Percentiles rank a stretch among this genome's conserved stretches.
Conservation (phyloP, 2,113 vertebrate species). For the Heterocephalus glaber region DNA sequence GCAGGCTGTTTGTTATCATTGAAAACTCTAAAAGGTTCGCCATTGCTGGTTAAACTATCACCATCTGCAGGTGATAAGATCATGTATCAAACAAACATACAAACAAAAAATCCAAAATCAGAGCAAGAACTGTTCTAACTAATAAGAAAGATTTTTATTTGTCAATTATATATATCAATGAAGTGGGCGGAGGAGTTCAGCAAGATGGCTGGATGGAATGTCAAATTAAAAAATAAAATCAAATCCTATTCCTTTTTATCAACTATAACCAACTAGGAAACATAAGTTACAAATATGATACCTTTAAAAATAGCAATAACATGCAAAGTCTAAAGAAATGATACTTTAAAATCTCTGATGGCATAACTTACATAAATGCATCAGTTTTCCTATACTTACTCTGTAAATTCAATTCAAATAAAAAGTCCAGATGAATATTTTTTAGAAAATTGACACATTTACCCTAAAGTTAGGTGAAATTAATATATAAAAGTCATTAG, state of each 20-base stretch:
- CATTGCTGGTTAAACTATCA: neutral
- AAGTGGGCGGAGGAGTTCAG: neutral
- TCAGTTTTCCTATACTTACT: neutral
- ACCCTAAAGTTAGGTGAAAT: neutral
- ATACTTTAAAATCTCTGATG: neutral
- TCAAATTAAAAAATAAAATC: conserved; percentile 1
- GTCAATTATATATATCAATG: neutral
- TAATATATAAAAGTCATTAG: neutral
- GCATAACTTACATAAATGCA: neutral
- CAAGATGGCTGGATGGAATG: neutral
- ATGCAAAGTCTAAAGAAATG: neutral
- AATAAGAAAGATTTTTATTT: neutral
- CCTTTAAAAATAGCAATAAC: neutral
- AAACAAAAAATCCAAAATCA: neutral
- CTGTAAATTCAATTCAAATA: neutral
- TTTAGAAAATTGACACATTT: neutral
- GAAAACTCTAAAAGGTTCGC: neutral
- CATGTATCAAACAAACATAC: neutral
- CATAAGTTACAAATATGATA: neutral
- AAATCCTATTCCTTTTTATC: neutral
- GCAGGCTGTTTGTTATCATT: neutral
- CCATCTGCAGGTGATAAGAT: neutral
- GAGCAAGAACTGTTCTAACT: neutral
- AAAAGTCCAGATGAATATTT: neutral
- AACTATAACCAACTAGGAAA: neutral